Evolutionary conservation across 2,797 vertebrate genomes (phyloP).

Genomic region (Hapalemur alaotrensis): DNA sequence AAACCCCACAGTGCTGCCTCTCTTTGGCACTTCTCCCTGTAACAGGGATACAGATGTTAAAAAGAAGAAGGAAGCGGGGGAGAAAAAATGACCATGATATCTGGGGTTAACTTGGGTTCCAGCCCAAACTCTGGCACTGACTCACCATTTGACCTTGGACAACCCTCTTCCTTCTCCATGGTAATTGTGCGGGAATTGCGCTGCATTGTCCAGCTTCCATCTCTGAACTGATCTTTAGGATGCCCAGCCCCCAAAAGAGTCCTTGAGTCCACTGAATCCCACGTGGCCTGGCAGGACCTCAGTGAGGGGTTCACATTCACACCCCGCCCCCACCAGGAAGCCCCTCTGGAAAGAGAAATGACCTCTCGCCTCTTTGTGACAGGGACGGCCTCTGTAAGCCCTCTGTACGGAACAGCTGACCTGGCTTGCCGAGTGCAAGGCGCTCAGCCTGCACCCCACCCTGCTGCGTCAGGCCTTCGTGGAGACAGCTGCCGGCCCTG

Average conservation of each 20-base stretch:
- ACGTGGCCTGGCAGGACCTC: background rate
- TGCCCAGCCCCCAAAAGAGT: background rate
- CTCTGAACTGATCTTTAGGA: background rate
- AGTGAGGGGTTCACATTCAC: accelerated
- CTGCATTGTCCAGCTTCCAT: background rate
- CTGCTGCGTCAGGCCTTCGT: no score
- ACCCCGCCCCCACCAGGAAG: background rate
- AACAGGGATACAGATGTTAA: background rate
- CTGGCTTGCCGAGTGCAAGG: accelerated
- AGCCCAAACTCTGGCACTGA: background rate
- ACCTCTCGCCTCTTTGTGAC: background rate
- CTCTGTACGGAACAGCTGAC: background rate
- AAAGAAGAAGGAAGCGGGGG: background rate
- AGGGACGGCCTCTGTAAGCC: background rate
- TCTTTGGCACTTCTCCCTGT: background rate
- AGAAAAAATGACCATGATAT: background rate
- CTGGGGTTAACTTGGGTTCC: background rate
- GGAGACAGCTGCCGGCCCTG: background rate
- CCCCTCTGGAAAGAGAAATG: background rate
- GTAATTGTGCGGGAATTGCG: background rate
- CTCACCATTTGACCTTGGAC: background rate
- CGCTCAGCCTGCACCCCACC: background rate
- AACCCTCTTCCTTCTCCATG: background rate
- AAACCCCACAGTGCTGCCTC: background rate
- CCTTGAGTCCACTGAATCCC: background rate